Conservation (phyloP, 2,113 vertebrate species). For the Porphyrio hochstetteri region DNA sequence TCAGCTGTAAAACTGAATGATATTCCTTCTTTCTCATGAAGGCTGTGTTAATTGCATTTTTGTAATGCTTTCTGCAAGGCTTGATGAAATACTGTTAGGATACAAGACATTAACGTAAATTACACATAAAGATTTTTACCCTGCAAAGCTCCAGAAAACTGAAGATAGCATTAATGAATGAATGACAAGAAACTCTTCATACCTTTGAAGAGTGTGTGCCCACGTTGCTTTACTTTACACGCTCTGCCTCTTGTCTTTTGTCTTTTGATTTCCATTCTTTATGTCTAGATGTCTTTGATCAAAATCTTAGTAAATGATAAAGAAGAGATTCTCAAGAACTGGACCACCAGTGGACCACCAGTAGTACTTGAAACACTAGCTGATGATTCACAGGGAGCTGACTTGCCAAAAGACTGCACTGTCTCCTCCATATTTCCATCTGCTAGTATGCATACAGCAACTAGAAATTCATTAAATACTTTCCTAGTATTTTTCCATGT, state of each 20-base stretch:
- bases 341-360: background rate
- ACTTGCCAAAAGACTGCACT: background rate
- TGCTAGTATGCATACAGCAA: background rate
- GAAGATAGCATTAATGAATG: background rate
- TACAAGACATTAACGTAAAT: background rate
- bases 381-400: background rate
- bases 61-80: constrained; percentile 37
- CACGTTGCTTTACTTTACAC: background rate
- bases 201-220: background rate
- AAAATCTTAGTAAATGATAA: background rate
- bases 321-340: background rate
- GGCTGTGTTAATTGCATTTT: background rate
- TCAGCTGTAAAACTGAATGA: background rate
- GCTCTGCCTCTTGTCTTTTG: background rate
- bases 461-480: constrained; percentile 7
- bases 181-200: background rate
- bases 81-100: constrained; percentile 36
- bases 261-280: background rate
- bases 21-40: background rate
- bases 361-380: background rate
- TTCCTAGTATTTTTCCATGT: background rate
- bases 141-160: background rate
- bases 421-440: background rate
- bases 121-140: background rate
- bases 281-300: background rate